These are phyloP conservation scores for Momotus momota DNA, from an alignment of 2,797 vertebrate genomes.

Conservation along the genomic window DNA sequence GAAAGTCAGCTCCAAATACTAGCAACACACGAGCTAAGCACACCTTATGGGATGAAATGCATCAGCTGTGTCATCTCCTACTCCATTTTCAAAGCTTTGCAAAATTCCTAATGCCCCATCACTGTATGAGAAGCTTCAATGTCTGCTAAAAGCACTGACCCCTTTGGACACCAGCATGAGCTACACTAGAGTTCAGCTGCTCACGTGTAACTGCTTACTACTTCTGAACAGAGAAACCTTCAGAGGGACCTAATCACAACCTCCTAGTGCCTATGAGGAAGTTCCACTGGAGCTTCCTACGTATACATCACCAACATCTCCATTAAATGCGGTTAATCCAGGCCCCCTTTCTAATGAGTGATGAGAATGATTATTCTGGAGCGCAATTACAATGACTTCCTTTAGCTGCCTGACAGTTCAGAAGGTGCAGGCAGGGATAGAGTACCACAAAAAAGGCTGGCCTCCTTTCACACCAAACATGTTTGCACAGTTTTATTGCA, in stretches of 20 bases:
- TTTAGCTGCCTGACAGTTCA: neutral
- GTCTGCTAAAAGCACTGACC: neutral
- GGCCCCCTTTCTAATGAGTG: neutral
- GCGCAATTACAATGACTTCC: neutral
- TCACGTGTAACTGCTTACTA: neutral
- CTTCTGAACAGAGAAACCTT: neutral
- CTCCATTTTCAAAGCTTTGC: neutral
- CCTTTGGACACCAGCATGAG: neutral
- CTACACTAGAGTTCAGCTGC: neutral
- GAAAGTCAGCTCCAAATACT: neutral
- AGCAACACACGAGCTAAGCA: neutral
- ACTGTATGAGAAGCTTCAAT: neutral
- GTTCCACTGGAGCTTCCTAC: neutral
- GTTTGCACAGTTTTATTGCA: neutral
- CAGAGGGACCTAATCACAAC: neutral
- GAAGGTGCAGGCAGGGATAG: neutral
- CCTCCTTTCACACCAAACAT: neutral
- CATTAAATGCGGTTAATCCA: neutral
- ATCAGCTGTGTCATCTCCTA: neutral
- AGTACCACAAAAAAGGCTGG: neutral
- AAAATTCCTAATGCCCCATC: neutral
- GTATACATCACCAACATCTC: too few species aligned
- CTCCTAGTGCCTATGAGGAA: fast-evolving
- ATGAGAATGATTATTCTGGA: neutral
- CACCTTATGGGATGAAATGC: neutral